phyloP scores from a whole-genome alignment of 2,888 invertebrate genomes.

The Cenopis cana region DNA sequence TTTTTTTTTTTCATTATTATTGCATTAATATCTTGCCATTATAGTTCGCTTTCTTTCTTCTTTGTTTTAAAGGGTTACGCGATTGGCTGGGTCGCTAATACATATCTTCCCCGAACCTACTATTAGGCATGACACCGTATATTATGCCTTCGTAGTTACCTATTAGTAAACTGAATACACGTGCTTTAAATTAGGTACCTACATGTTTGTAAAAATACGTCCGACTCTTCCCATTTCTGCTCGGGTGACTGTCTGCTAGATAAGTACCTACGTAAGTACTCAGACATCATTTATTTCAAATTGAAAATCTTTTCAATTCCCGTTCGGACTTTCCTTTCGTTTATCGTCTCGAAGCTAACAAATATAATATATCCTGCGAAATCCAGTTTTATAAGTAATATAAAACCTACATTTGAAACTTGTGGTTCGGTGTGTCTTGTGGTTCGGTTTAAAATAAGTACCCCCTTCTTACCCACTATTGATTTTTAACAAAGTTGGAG shows the following conservation, averaged over 20 bases:
- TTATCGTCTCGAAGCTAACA: not conserved
- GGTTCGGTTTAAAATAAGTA: not conserved
- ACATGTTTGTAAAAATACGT: not conserved
- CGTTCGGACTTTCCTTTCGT: not conserved
- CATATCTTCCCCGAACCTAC: too few relatives aligned
- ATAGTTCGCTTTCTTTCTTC: too few relatives aligned
- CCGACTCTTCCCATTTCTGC: not conserved
- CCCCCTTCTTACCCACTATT: not conserved
- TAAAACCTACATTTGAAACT: too few relatives aligned
- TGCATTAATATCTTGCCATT: too few relatives aligned
- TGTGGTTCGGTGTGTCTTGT: not conserved
- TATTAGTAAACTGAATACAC: too few relatives aligned
- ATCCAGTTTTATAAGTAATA: too few relatives aligned
- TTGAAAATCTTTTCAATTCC: constrained; percentile 2
- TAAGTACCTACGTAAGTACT: not conserved
- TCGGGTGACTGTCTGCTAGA: not conserved
- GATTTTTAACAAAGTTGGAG: not conserved
- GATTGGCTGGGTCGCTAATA: too few relatives aligned
- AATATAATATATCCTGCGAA: not conserved
- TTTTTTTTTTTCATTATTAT: too few relatives aligned
- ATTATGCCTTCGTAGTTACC: too few relatives aligned
- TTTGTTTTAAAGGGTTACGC: too few relatives aligned
- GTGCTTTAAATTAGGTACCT: too few relatives aligned
- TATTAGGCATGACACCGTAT: too few relatives aligned
- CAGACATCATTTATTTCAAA: constrained; percentile 3